Percentiles rank a stretch among this genome's conserved stretches.
Evolutionary conservation across 2,113 vertebrate genomes (phyloP).

Genomic region (Hippocampus comes): DNA sequence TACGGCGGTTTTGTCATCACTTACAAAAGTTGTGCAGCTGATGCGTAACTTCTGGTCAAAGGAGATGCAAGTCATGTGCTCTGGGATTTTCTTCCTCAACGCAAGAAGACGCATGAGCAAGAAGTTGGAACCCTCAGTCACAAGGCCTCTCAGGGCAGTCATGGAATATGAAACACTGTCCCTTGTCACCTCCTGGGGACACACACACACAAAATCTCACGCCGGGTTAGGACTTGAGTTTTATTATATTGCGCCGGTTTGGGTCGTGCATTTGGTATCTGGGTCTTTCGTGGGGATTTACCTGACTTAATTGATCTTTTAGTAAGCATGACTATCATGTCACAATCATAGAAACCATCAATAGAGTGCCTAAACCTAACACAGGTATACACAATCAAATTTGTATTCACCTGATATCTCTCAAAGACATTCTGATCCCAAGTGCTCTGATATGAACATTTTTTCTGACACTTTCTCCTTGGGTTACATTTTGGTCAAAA

Average conservation of each 20-base stretch:
- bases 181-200: conserved; percentile 64
- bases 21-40: conserved; percentile 78
- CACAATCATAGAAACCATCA: background rate
- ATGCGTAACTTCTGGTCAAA: conserved; percentile 72
- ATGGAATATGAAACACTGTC: conserved; percentile 54
- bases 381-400: too few species aligned
- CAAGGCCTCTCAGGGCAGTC: conserved; percentile 66
- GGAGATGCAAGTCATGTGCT: conserved; percentile 73
- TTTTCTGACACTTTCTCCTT: background rate
- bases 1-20: conserved; percentile 25
- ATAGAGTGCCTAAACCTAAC: too few species aligned
- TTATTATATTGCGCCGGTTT: background rate
- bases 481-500: background rate
- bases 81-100: conserved; percentile 63
- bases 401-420: background rate
- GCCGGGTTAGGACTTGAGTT: background rate
- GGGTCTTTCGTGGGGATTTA: background rate
- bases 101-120: conserved; percentile 83
- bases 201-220: conserved; percentile 10
- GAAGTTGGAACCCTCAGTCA: conserved; percentile 82
- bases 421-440: background rate
- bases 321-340: background rate
- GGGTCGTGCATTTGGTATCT: background rate
- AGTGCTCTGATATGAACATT: background rate
- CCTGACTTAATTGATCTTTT: background rate